phyloP scores from a whole-genome alignment of 2,797 vertebrate species.

The Crossoptilon crossoptilon region DNA sequence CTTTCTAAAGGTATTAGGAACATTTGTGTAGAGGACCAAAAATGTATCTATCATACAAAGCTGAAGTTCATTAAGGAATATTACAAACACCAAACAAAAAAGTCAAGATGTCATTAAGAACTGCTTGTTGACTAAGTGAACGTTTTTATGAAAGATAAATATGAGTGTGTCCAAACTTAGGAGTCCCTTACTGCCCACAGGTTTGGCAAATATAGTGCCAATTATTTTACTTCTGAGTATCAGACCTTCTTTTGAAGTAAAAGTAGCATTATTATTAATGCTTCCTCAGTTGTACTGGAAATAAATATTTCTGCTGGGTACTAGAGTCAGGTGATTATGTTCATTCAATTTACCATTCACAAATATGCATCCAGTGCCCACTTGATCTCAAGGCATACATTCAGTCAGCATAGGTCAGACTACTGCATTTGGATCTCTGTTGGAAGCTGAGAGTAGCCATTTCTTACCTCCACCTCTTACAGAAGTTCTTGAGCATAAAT shows the following conservation, averaged over 20 bases:
- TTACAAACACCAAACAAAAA: background rate
- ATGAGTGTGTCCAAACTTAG: background rate
- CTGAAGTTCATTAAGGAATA: background rate
- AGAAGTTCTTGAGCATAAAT: constrained; percentile 32
- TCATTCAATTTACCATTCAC: background rate
- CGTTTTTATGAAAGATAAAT: background rate
- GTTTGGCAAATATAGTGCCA: background rate
- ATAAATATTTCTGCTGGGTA: background rate
- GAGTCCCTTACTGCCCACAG: background rate
- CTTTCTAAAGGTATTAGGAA: background rate
- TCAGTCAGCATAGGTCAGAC: background rate
- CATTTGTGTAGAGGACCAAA: background rate
- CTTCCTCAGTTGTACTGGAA: background rate
- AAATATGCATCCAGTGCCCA: accelerated
- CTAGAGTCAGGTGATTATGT: background rate
- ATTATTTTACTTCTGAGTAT: background rate
- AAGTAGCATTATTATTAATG: background rate
- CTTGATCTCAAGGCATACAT: background rate
- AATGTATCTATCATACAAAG: background rate
- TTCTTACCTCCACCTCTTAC: background rate
- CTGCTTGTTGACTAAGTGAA: background rate
- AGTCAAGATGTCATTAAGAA: background rate
- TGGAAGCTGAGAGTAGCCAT: background rate
- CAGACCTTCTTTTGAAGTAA: background rate
- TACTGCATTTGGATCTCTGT: background rate